Percentiles rank a stretch among this genome's conserved stretches.
phyloP scores from a whole-genome alignment of 2,113 vertebrate genomes.

The Platysteira castanea region DNA sequence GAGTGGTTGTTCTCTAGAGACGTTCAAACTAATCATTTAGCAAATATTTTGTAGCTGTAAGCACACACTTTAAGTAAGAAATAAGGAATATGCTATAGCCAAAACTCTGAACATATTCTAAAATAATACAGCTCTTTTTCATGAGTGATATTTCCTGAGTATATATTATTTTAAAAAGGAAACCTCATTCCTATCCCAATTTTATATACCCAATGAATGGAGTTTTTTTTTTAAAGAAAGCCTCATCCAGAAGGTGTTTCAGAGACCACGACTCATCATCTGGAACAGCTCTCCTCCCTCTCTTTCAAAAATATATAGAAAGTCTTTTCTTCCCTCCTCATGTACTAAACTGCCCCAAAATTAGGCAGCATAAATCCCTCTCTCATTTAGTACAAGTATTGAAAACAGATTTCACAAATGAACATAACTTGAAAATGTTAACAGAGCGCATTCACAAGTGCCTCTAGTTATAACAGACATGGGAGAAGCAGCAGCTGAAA shows the following conservation, averaged over 20 bases:
- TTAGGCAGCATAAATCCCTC: not conserved
- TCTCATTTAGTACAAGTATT: not conserved
- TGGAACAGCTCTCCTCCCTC: not conserved
- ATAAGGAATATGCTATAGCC: not conserved
- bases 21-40: not conserved
- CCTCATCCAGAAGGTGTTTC: not conserved
- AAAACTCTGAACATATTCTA: not conserved
- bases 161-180: not conserved
- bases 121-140: not conserved
- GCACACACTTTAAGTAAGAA: not conserved
- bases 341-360: not conserved
- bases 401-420: not conserved
- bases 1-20: not conserved
- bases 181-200: not conserved
- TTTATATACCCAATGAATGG: not conserved
- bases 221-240: not conserved
- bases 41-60: not conserved
- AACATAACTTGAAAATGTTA: not conserved
- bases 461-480: not conserved
- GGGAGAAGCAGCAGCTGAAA: not conserved
- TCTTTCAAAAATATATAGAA: not conserved
- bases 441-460: not conserved
- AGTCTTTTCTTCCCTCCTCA: not conserved
- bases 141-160: not conserved
- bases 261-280: not conserved